Percentiles rank a stretch among this genome's conserved stretches.
Evolutionary conservation across 1,140 invertebrate genomes (phyloP).

Genomic region (Drosophila insularis): DNA sequence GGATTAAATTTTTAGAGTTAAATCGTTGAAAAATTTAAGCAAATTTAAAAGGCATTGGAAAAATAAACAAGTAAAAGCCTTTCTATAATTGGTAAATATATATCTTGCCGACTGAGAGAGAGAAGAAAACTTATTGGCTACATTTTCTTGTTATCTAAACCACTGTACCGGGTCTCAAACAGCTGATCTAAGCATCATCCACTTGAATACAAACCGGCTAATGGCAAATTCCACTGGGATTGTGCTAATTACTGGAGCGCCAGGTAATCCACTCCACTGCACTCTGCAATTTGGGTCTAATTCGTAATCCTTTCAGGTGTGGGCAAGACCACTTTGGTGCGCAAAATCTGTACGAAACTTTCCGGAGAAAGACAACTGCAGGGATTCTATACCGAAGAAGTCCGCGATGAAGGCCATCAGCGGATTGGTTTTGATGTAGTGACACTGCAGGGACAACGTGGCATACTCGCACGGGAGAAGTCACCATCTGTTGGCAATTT

Average conservation of each 20-base stretch:
- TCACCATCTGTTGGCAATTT: neutral
- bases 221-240: constrained; percentile 35
- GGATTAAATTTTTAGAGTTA: too few species aligned
- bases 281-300: neutral
- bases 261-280: constrained; percentile 28
- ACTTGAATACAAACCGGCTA: neutral
- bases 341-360: constrained; percentile 40
- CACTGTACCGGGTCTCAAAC: neutral
- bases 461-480: constrained; percentile 40
- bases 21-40: too few species aligned
- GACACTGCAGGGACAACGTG: constrained; percentile 35
- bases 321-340: constrained; percentile 60
- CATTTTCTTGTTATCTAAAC: neutral
- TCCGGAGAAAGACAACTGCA: neutral
- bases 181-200: neutral
- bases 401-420: constrained; percentile 23
- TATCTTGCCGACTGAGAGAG: too few species aligned
- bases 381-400: constrained; percentile 66
- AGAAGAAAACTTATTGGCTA: neutral
- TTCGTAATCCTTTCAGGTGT: constrained; percentile 25
- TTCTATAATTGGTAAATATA: too few species aligned
- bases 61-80: too few species aligned
- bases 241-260: constrained; percentile 51
- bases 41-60: too few species aligned
- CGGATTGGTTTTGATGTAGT: constrained; percentile 65